Conservation (phyloP, 2,888 invertebrate genomes). For the Sminthurides aquaticus region DNA sequence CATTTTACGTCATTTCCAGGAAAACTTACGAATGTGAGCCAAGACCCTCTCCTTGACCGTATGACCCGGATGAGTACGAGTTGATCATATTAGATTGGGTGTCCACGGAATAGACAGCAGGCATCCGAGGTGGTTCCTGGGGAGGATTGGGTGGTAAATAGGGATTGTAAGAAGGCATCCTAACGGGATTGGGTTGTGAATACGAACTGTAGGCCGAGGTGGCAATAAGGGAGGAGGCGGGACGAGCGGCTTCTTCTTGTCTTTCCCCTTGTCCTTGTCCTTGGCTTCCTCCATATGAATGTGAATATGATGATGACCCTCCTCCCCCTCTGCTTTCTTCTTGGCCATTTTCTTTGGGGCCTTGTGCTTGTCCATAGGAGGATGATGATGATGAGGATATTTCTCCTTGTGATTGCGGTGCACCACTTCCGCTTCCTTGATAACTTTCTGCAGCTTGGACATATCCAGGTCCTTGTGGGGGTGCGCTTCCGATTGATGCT, state of each 20-base stretch:
- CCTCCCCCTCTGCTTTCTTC: background rate
- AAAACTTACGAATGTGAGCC: conserved; percentile 14
- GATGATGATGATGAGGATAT: conserved; percentile 4
- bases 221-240: background rate
- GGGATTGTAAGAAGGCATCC: conserved; percentile 40
- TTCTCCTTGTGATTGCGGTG: background rate
- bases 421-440: no score
- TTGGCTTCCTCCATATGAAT: conserved; percentile 7
- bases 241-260: conserved; percentile 2
- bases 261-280: background rate
- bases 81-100: conserved; percentile 30
- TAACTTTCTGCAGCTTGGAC: background rate
- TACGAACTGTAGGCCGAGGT: conserved; percentile 22
- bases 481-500: background rate
- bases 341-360: background rate
- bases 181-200: conserved; percentile 38
- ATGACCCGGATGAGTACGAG: background rate
- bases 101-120: conserved; percentile 40
- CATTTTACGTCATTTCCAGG: background rate
- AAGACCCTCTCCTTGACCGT: no score
- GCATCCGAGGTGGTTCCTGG: conserved; percentile 38
- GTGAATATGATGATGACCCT: conserved; percentile 10
- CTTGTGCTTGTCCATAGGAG: background rate
- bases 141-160: conserved; percentile 37
- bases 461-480: background rate